phyloP scores from a whole-genome alignment of 2,797 vertebrate species.

The Hydrocynus forskahlii region DNA sequence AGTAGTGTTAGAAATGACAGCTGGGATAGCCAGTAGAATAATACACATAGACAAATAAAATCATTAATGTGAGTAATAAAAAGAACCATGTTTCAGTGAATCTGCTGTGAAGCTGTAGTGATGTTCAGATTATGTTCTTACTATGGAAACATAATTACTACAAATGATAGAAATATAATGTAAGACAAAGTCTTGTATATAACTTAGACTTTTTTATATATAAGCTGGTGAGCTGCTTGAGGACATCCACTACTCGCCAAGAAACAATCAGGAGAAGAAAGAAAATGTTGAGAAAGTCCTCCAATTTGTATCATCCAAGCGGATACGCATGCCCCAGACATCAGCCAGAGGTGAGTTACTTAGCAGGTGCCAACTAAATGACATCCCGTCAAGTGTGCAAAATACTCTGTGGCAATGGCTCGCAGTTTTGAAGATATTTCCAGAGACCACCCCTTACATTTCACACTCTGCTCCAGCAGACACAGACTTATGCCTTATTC shows the following conservation, averaged over 20 bases:
- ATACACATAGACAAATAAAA: neutral
- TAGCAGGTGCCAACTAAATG: constrained; percentile 10
- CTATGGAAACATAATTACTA: neutral
- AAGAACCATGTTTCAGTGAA: neutral
- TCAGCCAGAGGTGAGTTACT: constrained; percentile 85
- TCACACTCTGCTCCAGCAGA: neutral
- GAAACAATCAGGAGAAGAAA: constrained; percentile 87
- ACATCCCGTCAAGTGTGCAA: no score
- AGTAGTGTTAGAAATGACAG: neutral
- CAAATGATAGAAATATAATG: neutral
- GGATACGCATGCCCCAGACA: constrained; percentile 96
- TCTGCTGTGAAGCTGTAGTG: neutral
- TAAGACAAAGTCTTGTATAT: neutral
- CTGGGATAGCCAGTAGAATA: neutral
- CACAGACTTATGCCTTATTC: neutral
- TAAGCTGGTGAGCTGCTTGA: constrained; percentile 90
- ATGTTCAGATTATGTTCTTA: neutral
- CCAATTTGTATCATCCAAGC: constrained; percentile 90
- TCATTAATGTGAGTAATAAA: neutral
- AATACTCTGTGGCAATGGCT: no score
- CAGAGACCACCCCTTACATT: no score
- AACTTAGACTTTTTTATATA: constrained; percentile 12
- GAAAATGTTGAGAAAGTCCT: constrained; percentile 94
- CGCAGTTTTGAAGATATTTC: no score
- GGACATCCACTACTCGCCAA: constrained; percentile 80